Conservation (phyloP, 1,140 invertebrate species). For the Lepidurus packardi region DNA sequence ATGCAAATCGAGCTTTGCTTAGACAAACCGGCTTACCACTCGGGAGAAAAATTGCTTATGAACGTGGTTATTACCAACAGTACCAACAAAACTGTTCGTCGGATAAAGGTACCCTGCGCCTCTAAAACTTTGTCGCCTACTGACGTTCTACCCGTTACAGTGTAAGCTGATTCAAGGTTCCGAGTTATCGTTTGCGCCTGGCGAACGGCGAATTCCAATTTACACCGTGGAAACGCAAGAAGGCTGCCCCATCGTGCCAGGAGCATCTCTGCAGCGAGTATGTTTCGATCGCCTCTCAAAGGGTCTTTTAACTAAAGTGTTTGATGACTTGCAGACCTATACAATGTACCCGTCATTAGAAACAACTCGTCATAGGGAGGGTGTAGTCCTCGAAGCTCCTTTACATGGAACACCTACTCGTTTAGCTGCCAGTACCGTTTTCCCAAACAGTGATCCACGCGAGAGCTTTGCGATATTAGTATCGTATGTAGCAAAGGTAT, state of each 20-base stretch:
- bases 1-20: conserved; percentile 35
- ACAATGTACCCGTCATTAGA: conserved; percentile 29
- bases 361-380: conserved; percentile 29
- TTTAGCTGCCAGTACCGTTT: conserved; percentile 31
- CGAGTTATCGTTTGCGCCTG: conserved; percentile 32
- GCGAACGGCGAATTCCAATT: conserved; percentile 26
- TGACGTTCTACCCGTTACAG: not conserved
- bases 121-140: not conserved
- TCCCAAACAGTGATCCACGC: conserved; percentile 34
- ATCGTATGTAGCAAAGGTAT: conserved; percentile 35
- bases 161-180: conserved; percentile 34
- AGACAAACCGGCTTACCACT: conserved; percentile 28
- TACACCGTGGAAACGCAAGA: conserved; percentile 32
- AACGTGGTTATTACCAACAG: conserved; percentile 33
- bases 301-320: not conserved
- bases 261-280: conserved; percentile 32
- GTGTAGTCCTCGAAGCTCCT: conserved; percentile 32
- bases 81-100: conserved; percentile 32
- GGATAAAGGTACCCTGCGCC: conserved; percentile 32
- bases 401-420: conserved; percentile 20
- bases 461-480: conserved; percentile 35
- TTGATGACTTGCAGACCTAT: conserved; percentile 30
- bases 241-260: conserved; percentile 34
- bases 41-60: conserved; percentile 33
- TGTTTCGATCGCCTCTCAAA: not conserved